phyloP scores from a whole-genome alignment of 2,888 invertebrate species.

The Lasiommata megera region DNA sequence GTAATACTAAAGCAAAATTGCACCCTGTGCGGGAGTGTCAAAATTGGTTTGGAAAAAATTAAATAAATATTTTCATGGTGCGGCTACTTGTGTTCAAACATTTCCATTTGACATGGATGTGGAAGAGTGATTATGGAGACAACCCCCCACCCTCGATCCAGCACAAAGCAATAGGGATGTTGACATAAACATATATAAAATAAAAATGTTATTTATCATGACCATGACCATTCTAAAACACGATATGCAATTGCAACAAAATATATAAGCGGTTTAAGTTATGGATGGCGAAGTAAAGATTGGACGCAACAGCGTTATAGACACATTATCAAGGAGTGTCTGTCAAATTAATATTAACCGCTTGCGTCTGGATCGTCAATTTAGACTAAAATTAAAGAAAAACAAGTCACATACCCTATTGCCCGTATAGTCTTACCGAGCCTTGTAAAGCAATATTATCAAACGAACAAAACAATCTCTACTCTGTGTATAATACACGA shows the following conservation, averaged over 20 bases:
- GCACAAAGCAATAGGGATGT: conserved; percentile 43
- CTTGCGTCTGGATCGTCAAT: not conserved
- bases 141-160: conserved; percentile 36
- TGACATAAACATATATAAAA: not conserved
- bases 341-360: not conserved
- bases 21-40: conserved; percentile 21
- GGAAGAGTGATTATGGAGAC: conserved; percentile 71
- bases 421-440: conserved; percentile 29
- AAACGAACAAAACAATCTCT: conserved; percentile 24
- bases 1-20: conserved; percentile 14
- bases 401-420: conserved; percentile 24
- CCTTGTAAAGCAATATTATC: conserved; percentile 16
- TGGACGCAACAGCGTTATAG: too few relatives aligned
- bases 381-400: not conserved
- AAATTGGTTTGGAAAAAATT: conserved; percentile 25
- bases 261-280: too few relatives aligned
- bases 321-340: too few relatives aligned
- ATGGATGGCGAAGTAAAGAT: too few relatives aligned
- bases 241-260: too few relatives aligned
- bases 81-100: conserved; percentile 67
- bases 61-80: conserved; percentile 50
- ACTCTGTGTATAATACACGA: conserved; percentile 34
- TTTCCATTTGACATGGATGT: conserved; percentile 70
- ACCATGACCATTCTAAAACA: too few relatives aligned
- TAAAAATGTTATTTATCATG: too few relatives aligned